Evolutionary conservation across 2,888 invertebrate genomes (phyloP).

Genomic region (Rhagonycha fulva): DNA sequence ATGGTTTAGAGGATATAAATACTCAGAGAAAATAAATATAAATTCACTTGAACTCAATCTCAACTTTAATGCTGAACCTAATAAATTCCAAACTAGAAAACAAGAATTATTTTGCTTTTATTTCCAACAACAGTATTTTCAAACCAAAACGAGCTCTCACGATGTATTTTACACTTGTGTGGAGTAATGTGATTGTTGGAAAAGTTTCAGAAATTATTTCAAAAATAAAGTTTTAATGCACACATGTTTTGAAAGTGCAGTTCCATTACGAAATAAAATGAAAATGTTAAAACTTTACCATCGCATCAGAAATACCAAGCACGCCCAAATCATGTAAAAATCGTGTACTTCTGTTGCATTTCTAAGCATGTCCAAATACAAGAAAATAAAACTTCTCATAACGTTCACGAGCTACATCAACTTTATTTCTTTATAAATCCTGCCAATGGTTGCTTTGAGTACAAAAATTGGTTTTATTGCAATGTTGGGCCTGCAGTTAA

Average conservation of each 20-base stretch:
- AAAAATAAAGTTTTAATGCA: neutral
- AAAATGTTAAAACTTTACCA: neutral
- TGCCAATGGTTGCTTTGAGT: neutral
- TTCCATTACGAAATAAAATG: neutral
- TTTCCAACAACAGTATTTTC: neutral
- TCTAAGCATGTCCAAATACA: neutral
- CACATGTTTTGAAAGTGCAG: neutral
- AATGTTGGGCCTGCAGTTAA: neutral
- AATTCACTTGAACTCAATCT: neutral
- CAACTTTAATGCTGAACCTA: neutral
- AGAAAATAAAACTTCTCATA: neutral
- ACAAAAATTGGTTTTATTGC: neutral
- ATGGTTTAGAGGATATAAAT: neutral
- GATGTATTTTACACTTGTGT: neutral
- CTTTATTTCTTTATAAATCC: neutral
- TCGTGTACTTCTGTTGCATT: neutral
- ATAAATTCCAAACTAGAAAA: neutral
- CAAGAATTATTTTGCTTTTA: neutral
- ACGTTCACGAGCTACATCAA: neutral
- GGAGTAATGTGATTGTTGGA: neutral
- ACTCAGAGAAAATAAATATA: neutral
- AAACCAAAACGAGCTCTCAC: neutral
- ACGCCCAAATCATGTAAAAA: neutral
- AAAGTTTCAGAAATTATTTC: neutral
- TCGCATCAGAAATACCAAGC: neutral